Percentiles rank a stretch among this genome's conserved stretches.
These are phyloP conservation scores for Falco naumanni DNA, from an alignment of 2,797 vertebrate genomes.

Conservation along the genomic window DNA sequence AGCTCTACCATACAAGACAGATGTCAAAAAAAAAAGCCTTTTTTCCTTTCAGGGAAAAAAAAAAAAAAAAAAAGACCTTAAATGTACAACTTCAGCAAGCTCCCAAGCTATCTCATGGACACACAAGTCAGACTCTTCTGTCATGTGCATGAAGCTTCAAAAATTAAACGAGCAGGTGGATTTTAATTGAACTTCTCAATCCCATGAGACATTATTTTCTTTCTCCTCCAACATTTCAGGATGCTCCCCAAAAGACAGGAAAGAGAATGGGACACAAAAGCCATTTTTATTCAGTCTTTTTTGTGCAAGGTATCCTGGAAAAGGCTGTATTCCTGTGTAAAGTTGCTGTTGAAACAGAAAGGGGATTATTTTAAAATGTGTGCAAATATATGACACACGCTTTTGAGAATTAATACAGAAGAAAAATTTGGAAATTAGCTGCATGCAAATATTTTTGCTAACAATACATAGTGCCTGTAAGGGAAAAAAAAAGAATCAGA, in stretches of 20 bases:
- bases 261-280: conserved; percentile 48
- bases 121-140: neutral
- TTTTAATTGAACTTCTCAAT: conserved; percentile 16
- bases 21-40: neutral
- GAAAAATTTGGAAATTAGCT: neutral
- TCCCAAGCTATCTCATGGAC: neutral
- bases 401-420: neutral
- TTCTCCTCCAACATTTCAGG: conserved; percentile 43
- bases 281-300: conserved; percentile 17
- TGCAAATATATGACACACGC: neutral
- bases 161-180: conserved; percentile 31
- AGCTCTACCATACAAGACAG: conserved; percentile 1
- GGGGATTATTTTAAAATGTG: neutral
- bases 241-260: conserved; percentile 24
- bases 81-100: neutral
- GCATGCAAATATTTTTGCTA: neutral
- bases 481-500: neutral
- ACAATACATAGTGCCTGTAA: neutral
- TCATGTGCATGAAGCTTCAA: neutral
- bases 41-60: neutral
- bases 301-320: conserved; percentile 46
- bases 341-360: conserved; percentile 63
- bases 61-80: neutral
- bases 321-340: conserved; percentile 8
- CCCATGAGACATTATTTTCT: neutral